Evolutionary conservation across 2,113 vertebrate genomes (phyloP).

Genomic region (Sylvicapra grimmia): DNA sequence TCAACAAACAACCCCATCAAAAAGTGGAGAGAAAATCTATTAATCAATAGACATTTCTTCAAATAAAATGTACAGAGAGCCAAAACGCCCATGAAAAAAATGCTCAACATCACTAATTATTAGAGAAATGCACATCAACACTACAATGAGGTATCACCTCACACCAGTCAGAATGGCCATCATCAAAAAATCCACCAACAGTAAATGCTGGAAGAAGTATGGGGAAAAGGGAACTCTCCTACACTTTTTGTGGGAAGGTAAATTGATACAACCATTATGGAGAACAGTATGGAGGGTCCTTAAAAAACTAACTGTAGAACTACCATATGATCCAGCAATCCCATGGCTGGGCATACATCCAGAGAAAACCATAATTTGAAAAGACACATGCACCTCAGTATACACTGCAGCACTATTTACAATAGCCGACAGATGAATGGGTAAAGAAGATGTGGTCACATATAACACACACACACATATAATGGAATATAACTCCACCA

Average conservation of each 20-base stretch:
- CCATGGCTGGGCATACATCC: background rate
- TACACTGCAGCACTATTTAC: background rate
- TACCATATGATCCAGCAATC: background rate
- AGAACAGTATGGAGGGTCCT: background rate
- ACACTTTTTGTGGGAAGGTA: background rate
- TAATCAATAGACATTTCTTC: background rate
- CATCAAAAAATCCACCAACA: background rate
- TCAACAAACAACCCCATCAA: background rate
- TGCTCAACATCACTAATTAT: background rate
- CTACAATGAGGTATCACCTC: background rate
- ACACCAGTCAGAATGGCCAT: background rate
- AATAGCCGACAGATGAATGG: background rate
- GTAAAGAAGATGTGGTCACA: background rate
- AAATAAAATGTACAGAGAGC: background rate
- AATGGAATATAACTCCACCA: background rate
- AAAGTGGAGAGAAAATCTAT: background rate
- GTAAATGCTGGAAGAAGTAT: background rate
- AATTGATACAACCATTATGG: background rate
- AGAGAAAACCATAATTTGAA: background rate
- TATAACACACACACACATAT: background rate
- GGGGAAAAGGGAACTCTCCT: background rate
- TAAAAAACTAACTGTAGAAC: background rate
- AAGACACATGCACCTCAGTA: background rate
- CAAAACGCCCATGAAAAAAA: background rate
- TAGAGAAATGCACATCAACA: background rate